phyloP scores from a whole-genome alignment of 2,113 vertebrate species.

The Nothocercus nigrocapillus region DNA sequence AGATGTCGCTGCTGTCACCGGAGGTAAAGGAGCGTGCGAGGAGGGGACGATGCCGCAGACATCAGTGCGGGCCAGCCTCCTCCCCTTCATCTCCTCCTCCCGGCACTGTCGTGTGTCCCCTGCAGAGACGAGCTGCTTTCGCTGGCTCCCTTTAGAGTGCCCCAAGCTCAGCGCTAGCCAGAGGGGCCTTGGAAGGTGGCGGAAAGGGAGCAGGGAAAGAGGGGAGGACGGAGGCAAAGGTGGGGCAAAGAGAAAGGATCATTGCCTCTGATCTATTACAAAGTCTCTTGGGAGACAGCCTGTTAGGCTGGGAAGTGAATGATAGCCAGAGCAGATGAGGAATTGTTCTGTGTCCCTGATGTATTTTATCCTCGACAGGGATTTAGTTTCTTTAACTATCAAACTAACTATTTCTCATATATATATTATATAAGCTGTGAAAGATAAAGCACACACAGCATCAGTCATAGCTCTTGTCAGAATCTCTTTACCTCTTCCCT shows the following conservation, averaged over 20 bases:
- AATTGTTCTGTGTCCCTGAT: conserved; percentile 48
- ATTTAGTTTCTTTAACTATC: conserved; percentile 67
- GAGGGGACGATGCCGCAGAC: accelerated
- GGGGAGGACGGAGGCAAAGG: not conserved
- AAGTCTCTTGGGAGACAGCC: conserved; percentile 40
- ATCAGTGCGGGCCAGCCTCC: not conserved
- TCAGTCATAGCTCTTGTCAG: conserved; percentile 49
- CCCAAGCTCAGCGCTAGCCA: not conserved
- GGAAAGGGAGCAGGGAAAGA: not conserved
- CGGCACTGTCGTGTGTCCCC: accelerated
- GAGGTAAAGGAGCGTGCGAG: not conserved
- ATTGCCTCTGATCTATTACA: conserved; percentile 40
- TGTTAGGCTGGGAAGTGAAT: conserved; percentile 54
- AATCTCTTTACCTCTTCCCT: conserved; percentile 17
- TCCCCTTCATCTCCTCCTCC: not conserved
- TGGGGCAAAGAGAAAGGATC: not conserved
- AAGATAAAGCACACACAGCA: conserved; percentile 57
- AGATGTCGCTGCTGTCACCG: not conserved
- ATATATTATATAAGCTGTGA: conserved; percentile 60
- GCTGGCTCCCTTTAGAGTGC: not conserved
- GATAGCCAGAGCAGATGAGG: conserved; percentile 57
- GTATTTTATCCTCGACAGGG: conserved; percentile 61
- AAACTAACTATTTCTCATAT: conserved; percentile 63
- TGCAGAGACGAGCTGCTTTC: not conserved
- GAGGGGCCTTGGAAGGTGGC: not conserved